Evolutionary conservation across 2,113 vertebrate species (phyloP), one percentile per base, ranked within the genome.

Genomic region (Atlantisia rogersi): DNA sequence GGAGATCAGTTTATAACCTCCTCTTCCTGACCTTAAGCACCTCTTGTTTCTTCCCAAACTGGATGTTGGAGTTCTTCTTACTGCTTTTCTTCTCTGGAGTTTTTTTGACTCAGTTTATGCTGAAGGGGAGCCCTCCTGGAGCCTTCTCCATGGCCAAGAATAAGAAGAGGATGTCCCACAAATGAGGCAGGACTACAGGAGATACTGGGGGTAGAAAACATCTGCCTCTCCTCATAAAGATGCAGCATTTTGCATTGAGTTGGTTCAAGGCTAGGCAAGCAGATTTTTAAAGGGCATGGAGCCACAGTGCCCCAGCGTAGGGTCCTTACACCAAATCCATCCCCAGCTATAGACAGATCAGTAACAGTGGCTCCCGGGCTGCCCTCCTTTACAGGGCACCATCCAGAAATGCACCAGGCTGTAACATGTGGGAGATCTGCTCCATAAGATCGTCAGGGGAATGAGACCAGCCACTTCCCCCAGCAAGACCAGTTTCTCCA

Each of bases 301-400:
- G 71, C 64, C 62, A 79, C 73, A 31, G 64, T 0, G 0, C 81
- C 73, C 75, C 44, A 52, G 25, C 0, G 0, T 4, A 71, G 19
- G 14, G 42, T 75, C 37, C 75, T 28, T 28, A 60, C 0, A 8
- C 55, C 4, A 2, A 69, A 82, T 15, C 63, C 52, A 70, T 5
- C 17, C 40, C 28, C 6, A 21, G 19, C 26, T 46, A 48, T 1
- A 81, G 53, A 25, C 32, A 37, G 55, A 42, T 56, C 10, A 48
- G 55, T 53, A 68, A 15, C 65, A 37, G 86, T 1, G 20, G 68
- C 76, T 74, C 52, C 63, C 0, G 0, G 4, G 39, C 29, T 12
- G 7, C 67, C 18, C 68, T 69, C 24, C 53, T 46, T 63, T 18
- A 46, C 42, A 63, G 26, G 32, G 55, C 32, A 77, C 50, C 13